phyloP scores from a whole-genome alignment of 2,797 vertebrate genomes.

The Parauchenoglanis ngamensis region DNA sequence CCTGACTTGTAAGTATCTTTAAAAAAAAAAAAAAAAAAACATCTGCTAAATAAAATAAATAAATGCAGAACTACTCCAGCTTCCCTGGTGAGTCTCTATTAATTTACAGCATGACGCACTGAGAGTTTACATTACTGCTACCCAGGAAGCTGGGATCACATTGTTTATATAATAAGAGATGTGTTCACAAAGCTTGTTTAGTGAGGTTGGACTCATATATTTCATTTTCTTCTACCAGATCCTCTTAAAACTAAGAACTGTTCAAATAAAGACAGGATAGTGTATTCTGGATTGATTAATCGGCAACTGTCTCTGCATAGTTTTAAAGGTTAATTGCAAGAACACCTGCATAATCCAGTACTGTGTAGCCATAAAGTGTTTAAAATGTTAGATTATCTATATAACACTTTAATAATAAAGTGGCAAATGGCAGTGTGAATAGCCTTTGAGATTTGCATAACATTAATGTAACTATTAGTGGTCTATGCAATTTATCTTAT shows the following conservation, averaged over 20 bases:
- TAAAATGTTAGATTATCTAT: slow-evolving; percentile 23
- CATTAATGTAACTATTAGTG: not conserved
- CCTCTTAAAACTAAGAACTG: not conserved
- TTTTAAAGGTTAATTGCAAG: slow-evolving; percentile 14
- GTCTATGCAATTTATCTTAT: not conserved
- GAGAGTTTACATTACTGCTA: slow-evolving; percentile 30
- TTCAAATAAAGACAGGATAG: not conserved
- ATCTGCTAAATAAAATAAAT: slow-evolving; percentile 20
- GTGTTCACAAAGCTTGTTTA: slow-evolving; percentile 16
- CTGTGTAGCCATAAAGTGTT: not conserved
- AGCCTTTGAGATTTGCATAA: not conserved
- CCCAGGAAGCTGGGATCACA: not conserved
- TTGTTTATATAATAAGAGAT: slow-evolving; percentile 17
- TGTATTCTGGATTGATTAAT: not conserved
- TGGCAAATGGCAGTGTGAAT: slow-evolving; percentile 21
- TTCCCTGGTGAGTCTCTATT: slow-evolving; percentile 19
- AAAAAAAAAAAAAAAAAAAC: not conserved
- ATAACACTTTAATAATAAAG: slow-evolving; percentile 22
- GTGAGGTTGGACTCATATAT: not conserved
- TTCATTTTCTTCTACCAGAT: not conserved
- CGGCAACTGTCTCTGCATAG: not conserved
- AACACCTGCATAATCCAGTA: not conserved
- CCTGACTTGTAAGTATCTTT: not conserved
- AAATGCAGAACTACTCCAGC: not conserved
- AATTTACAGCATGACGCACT: slow-evolving; percentile 9